phyloP scores from a whole-genome alignment of 2,888 invertebrate genomes.

The Lepidochitona cinerea region DNA sequence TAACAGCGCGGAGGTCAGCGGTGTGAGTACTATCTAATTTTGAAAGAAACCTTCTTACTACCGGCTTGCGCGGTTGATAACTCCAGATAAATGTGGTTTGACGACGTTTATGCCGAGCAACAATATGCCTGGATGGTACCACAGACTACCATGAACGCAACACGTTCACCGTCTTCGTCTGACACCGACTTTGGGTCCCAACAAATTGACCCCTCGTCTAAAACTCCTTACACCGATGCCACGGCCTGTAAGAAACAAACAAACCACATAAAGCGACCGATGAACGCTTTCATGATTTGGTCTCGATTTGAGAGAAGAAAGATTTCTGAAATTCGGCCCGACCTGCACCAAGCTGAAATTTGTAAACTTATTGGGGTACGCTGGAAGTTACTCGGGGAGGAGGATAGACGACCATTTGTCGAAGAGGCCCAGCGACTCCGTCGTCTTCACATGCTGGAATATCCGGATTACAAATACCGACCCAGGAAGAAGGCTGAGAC shows the following conservation, averaged over 20 bases:
- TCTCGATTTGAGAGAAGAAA: slow-evolving; percentile 96
- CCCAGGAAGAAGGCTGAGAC: slow-evolving; percentile 91
- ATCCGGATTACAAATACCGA: slow-evolving; percentile 96
- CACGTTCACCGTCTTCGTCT: slow-evolving; percentile 24
- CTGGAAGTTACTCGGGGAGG: slow-evolving; percentile 75
- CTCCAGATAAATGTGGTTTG: too few species aligned
- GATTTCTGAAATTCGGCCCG: slow-evolving; percentile 95
- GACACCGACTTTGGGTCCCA: slow-evolving; percentile 83
- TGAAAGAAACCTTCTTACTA: too few species aligned
- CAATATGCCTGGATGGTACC: slow-evolving; percentile 44
- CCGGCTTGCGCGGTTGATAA: too few species aligned
- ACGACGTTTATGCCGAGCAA: too few species aligned
- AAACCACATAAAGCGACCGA: slow-evolving; percentile 98
- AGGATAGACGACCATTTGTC: slow-evolving; percentile 87
- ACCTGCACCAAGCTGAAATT: slow-evolving; percentile 99
- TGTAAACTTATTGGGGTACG: slow-evolving; percentile 79
- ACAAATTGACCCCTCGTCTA: slow-evolving; percentile 89
- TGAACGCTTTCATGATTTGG: slow-evolving; percentile 99
- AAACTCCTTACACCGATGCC: slow-evolving; percentile 97
- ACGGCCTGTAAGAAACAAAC: slow-evolving; percentile 93
- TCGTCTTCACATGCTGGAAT: slow-evolving; percentile 92
- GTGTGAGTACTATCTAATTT: neutral
- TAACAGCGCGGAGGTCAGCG: neutral
- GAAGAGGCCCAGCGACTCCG: slow-evolving; percentile 93
- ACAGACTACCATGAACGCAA: slow-evolving; percentile 39